A percentile compares a stretch with the other conserved stretches of the same genome.
Evolutionary conservation across 1,140 invertebrate genomes (phyloP).

Genomic region (Ceratina calcarata): DNA sequence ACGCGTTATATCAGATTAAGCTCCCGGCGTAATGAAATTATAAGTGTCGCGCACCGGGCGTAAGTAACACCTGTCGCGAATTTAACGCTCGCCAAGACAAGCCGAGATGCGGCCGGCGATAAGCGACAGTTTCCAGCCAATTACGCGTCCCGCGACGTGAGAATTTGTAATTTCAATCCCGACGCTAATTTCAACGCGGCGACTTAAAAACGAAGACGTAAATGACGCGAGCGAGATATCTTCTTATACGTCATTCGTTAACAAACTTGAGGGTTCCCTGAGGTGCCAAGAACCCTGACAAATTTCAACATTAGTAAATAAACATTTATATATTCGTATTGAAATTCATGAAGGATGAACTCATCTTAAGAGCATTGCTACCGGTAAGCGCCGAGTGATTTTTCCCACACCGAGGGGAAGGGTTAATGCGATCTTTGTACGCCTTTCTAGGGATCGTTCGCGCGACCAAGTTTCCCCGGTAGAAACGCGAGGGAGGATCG

Average conservation of each 20-base stretch:
- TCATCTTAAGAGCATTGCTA: background rate
- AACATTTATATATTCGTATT: background rate
- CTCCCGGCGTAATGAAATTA: constrained; percentile 23
- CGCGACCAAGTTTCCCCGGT: background rate
- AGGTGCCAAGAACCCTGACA: too few species aligned
- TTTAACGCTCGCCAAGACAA: constrained; percentile 9
- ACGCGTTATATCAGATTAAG: constrained; percentile 6
- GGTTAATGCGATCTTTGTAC: too few species aligned
- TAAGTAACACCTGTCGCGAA: constrained; percentile 21
- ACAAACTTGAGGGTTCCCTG: too few species aligned
- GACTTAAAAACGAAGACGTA: background rate
- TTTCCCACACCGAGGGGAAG: too few species aligned
- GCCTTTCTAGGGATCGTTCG: too few species aligned
- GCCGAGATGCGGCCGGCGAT: constrained; percentile 5
- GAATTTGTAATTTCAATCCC: constrained; percentile 1
- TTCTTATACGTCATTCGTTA: too few species aligned
- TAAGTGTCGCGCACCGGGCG: constrained; percentile 5
- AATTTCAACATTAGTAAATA: too few species aligned
- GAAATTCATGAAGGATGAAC: background rate
- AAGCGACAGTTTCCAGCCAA: constrained; percentile 10
- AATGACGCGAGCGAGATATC: too few species aligned
- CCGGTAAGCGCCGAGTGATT: background rate
- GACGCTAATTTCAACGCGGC: too few species aligned
- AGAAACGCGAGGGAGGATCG: constrained; percentile 28
- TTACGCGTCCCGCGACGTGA: background rate